These are phyloP conservation scores for Cacajao melanocephalus DNA, from an alignment of 2,797 vertebrate species.

Conservation along the genomic window DNA sequence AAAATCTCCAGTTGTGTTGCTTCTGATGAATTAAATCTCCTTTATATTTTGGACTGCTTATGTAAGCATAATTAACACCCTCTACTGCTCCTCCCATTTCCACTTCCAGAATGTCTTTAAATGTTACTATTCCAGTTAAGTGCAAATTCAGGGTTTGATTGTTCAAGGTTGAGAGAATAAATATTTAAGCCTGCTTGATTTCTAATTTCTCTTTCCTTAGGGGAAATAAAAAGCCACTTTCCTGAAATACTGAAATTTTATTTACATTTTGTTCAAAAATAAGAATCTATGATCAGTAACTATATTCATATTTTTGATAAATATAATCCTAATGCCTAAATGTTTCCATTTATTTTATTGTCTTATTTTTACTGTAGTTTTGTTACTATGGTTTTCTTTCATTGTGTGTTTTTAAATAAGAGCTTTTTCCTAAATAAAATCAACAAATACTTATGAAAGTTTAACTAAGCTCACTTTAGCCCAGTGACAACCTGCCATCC, in stretches of 20 bases:
- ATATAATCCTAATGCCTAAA: background rate
- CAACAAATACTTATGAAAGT: background rate
- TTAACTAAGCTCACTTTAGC: background rate
- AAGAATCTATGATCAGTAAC: background rate
- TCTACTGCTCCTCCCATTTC: background rate
- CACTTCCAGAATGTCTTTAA: background rate
- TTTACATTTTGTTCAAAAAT: background rate
- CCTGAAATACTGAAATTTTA: background rate
- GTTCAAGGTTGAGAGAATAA: background rate
- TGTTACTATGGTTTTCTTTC: background rate
- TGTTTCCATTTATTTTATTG: background rate
- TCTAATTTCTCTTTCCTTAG: background rate
- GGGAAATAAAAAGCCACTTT: background rate
- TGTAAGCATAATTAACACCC: background rate
- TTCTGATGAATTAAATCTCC: background rate
- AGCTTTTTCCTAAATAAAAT: slow-evolving; percentile 1
- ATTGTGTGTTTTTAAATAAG: background rate
- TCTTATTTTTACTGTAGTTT: background rate
- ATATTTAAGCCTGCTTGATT: background rate
- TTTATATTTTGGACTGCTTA: background rate
- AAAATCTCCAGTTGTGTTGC: background rate
- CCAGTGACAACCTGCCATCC: background rate
- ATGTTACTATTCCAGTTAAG: background rate
- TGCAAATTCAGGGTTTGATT: background rate
- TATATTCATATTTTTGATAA: background rate